Percentiles rank a stretch among this genome's conserved stretches.
These are phyloP conservation scores for Drosophila ezoana DNA, from an alignment of 2,888 invertebrate genomes.

Conservation along the genomic window DNA sequence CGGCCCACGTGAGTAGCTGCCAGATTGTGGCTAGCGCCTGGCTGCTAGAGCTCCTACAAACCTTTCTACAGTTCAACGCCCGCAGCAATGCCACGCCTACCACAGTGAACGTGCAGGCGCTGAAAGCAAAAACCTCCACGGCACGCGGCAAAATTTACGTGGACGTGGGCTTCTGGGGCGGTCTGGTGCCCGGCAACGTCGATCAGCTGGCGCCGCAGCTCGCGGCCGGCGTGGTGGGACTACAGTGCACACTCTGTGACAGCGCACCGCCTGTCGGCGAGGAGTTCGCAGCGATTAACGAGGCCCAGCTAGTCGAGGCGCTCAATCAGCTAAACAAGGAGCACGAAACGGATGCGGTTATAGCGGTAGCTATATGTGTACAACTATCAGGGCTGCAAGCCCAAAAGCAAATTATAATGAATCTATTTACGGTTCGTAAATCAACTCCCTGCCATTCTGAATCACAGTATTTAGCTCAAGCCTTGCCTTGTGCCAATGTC, in stretches of 20 bases:
- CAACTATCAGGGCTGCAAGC: no score
- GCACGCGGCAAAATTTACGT: constrained; percentile 88
- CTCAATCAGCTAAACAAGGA: constrained; percentile 87
- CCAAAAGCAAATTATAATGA: no score
- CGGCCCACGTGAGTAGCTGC: constrained; percentile 87
- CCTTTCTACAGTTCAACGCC: constrained; percentile 19
- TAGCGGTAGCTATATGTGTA: constrained; percentile 86
- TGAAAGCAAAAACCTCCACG: constrained; percentile 87
- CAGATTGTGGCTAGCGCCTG: constrained; percentile 3
- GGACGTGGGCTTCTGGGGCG: constrained; percentile 93
- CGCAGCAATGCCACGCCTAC: constrained; percentile 90
- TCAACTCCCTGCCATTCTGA: no score
- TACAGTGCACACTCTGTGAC: constrained; percentile 90
- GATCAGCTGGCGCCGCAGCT: constrained; percentile 87
- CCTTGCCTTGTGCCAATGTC: no score
- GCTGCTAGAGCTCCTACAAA: background rate
- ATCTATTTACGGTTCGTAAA: no score
- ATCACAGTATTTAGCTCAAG: no score
- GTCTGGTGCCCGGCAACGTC: constrained; percentile 88
- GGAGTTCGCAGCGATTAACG: constrained; percentile 88
- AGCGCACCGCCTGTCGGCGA: constrained; percentile 87
- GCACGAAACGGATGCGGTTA: constrained; percentile 87
- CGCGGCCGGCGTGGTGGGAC: constrained; percentile 89
- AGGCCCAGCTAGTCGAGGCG: constrained; percentile 87
- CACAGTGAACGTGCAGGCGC: constrained; percentile 88